Conservation (phyloP, 2,113 vertebrate genomes). For the Mormoops blainvillei region DNA sequence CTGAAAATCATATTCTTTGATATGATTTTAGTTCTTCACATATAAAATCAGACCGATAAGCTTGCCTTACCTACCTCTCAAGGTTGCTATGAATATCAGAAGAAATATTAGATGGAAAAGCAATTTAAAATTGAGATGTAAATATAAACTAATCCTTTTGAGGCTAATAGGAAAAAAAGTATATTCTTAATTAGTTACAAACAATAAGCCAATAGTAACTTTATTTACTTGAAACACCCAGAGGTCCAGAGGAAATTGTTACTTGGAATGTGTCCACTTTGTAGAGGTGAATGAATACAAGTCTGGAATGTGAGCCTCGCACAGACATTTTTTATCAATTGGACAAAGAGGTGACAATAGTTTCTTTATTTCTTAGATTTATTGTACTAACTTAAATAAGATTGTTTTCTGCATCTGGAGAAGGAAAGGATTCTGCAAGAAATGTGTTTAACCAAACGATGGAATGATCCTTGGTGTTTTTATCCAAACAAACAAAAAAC, state of each 20-base stretch:
- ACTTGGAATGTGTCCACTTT: not conserved
- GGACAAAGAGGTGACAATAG: not conserved
- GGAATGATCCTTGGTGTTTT: constrained; percentile 27
- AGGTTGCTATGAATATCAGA: not conserved
- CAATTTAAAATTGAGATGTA: not conserved
- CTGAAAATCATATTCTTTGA: not conserved
- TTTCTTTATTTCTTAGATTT: constrained; percentile 27
- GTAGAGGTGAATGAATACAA: not conserved
- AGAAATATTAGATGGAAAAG: not conserved
- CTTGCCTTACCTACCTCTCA: not conserved
- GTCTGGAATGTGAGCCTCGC: not conserved
- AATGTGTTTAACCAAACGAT: constrained; percentile 14
- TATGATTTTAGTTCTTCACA: not conserved
- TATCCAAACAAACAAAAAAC: constrained; percentile 63
- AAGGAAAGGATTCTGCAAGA: not conserved
- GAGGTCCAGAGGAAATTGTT: not conserved
- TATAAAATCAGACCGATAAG: not conserved
- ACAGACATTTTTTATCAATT: not conserved
- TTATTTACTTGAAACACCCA: not conserved
- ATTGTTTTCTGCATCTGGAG: not conserved
- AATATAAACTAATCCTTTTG: not conserved
- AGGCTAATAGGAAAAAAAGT: not conserved
- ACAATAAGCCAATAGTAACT: not conserved
- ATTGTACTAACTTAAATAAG: not conserved
- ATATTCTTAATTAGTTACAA: not conserved